A percentile compares a stretch with the other conserved stretches of the same genome.
Evolutionary conservation across 2,888 invertebrate genomes (phyloP).

Genomic region (Oegoconia quadripuncta): DNA sequence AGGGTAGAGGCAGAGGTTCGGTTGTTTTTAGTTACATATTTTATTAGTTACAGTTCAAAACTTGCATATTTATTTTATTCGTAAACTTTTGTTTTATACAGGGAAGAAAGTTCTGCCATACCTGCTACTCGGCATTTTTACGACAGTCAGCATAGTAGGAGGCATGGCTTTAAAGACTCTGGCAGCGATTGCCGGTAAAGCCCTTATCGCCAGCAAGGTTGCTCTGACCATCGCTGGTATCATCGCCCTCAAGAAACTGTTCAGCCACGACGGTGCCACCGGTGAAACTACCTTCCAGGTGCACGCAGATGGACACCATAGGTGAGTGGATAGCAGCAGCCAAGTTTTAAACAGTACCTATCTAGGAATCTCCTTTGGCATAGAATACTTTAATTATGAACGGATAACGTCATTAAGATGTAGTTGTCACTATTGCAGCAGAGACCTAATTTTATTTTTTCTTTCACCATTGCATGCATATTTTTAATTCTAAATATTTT

Average conservation of each 20-base stretch:
- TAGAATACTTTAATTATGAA: no score
- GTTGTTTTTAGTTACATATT: slow-evolving; percentile 10
- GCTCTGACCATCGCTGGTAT: slow-evolving; percentile 86
- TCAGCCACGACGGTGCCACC: slow-evolving; percentile 81
- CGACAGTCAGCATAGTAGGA: slow-evolving; percentile 83
- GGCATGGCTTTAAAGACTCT: slow-evolving; percentile 84
- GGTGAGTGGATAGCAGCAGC: no score
- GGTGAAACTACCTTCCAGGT: slow-evolving; percentile 84
- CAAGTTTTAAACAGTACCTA: no score
- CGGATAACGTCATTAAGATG: no score
- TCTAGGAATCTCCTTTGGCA: no score
- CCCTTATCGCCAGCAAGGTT: slow-evolving; percentile 85
- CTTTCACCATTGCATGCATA: slow-evolving; percentile 5
- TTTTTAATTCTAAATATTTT: slow-evolving; percentile 55
- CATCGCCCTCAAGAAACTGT: slow-evolving; percentile 85
- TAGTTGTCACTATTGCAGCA: no score
- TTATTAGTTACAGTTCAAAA: neutral
- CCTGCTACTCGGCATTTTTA: slow-evolving; percentile 80
- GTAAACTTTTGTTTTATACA: slow-evolving; percentile 22
- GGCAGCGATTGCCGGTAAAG: slow-evolving; percentile 85
- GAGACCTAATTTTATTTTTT: no score
- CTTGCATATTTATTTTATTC: neutral
- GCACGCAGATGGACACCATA: slow-evolving; percentile 83
- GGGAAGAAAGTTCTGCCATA: slow-evolving; percentile 79
- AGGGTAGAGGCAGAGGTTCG: slow-evolving; percentile 74